These are phyloP conservation scores for Synanthedon andrenaeformis DNA, from an alignment of 2,888 invertebrate species.

Conservation along the genomic window DNA sequence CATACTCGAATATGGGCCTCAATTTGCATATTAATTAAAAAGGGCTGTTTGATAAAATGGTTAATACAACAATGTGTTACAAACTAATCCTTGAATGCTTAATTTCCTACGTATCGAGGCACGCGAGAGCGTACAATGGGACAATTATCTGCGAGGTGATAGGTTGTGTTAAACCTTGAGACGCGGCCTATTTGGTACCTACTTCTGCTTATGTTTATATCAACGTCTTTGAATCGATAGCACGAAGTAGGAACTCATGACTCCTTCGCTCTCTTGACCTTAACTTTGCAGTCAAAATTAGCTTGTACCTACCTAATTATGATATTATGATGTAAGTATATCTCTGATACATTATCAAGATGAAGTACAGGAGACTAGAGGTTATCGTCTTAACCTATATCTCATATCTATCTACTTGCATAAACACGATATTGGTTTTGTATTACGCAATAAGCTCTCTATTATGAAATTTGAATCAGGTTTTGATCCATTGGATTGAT, in stretches of 20 bases:
- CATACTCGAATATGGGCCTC: no score
- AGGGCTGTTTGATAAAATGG: background rate
- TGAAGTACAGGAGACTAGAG: background rate
- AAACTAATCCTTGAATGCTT: conserved; percentile 16
- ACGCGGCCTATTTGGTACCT: background rate
- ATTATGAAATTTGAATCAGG: background rate
- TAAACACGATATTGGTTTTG: background rate
- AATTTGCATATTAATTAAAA: no score
- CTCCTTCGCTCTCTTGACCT: background rate
- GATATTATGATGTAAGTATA: no score
- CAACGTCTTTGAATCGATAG: background rate
- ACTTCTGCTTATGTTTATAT: background rate
- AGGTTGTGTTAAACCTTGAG: conserved; percentile 3
- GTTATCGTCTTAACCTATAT: background rate
- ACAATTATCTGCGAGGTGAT: conserved; percentile 12
- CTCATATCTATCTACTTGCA: background rate
- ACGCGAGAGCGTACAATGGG: conserved; percentile 15
- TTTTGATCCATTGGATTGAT: background rate
- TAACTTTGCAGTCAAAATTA: background rate
- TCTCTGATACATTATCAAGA: no score
- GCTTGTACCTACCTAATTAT: no score
- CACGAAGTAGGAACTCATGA: background rate
- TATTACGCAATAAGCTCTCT: background rate
- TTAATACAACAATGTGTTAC: background rate
- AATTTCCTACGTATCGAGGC: conserved; percentile 17